Base-by-base conservation (phyloP, 2,113 vertebrate species). In the Zapornia atra region DNA sequence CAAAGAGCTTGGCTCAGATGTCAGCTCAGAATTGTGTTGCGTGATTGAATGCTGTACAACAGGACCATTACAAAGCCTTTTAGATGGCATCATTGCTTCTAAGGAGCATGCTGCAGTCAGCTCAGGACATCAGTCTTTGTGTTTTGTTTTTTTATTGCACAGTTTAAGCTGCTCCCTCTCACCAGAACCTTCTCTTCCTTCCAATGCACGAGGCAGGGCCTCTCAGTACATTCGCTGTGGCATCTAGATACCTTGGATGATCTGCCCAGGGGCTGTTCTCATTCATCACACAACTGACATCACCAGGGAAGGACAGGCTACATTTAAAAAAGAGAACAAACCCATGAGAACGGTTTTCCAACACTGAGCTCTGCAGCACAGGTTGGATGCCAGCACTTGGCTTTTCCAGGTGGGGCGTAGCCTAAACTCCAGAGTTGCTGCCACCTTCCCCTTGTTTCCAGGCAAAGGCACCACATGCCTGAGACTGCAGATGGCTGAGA, bases 161-260 rank as follows among this genome's bases (percentile, higher is more conserved):
- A 5, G 57, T 34, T 94, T 53, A 56, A 48, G 82, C 78, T 82
- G 73, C 56, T 87, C 10, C 29, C 61, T 82, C 65, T 22, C 51
- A 6, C 64, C 4, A 34, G 56, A 63, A 0, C 56, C 34, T 48
- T 60, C 70, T 53, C 54, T 61, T 73, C 70, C 85, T 84, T 31
- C 53, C 64, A 25, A 1, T 0, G 2, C 61, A 26, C 8, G 0
- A 4, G 31, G 73, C 78, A 68, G 51, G 22, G 75, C 73, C 34
- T 31, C 31, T 14, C 22, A 5, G 56, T 9, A 26, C 17, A 12
- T 82, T 26, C 10, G 22, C 15, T 4, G 73, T 40, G 92, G 68
- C 82, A 54, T 2, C 36, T 28, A 12, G 48, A 48, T 1, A 9
- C 24, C 0, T 0, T 2, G 31, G 46, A 1, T 7, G 80, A 9